Conservation (phyloP, 2,113 vertebrate species). For the Sakesphorus luctuosus region DNA sequence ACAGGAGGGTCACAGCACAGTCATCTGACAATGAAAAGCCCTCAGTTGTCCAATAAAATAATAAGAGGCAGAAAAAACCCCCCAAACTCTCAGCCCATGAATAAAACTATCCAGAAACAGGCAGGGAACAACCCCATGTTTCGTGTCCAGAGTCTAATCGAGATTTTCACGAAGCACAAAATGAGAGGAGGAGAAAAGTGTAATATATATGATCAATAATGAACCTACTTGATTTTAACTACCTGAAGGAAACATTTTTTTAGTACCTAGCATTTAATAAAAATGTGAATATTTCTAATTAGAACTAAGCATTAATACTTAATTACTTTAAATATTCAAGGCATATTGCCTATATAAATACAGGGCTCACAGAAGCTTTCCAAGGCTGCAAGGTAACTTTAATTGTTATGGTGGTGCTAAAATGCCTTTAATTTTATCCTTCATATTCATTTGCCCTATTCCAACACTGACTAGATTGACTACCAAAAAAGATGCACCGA, state of each 20-base stretch:
- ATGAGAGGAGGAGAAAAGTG: background rate
- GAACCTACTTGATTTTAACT: background rate
- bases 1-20: background rate
- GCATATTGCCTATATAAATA: background rate
- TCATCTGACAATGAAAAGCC: background rate
- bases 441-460: background rate
- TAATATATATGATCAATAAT: background rate
- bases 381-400: background rate
- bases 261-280: background rate
- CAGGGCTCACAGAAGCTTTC: background rate
- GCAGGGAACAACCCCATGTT: background rate
- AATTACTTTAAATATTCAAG: background rate
- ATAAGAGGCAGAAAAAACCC: fast-evolving
- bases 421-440: background rate
- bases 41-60: background rate
- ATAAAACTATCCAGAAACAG: background rate
- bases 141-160: background rate
- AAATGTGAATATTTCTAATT: background rate
- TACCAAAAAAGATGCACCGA: background rate
- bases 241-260: background rate
- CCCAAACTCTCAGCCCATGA: fast-evolving
- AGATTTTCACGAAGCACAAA: background rate
- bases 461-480: background rate
- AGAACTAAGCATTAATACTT: background rate
- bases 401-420: background rate